Base-by-base conservation (phyloP, 2,113 vertebrate genomes). In the Setophaga petechia region DNA sequence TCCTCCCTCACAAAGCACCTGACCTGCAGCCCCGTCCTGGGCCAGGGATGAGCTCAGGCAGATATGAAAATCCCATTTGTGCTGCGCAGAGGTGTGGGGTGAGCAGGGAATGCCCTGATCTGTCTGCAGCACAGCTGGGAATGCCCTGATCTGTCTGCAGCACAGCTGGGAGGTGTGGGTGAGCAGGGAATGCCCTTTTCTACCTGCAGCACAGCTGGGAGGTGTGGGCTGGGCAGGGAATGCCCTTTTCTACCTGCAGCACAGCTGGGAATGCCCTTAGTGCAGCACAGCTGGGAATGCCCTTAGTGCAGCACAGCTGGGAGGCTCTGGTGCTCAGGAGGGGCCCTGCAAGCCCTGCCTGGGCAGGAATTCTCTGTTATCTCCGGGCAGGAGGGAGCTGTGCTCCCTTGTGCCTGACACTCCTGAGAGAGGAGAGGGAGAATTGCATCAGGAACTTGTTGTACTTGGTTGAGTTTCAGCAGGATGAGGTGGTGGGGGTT, bases 381-480 rank as follows among this genome's bases (percentile, higher is more conserved):
- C 55, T 0, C 19, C 12, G 7, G 37, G 33, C 41, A 41, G 73
- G 84, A 73, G 85, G 65, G 62, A 77, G 2, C 76, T 18, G 84
- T 80, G 82, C 87, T 74, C 11, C 89, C 91, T 23, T 2, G 82
- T 92, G 58, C 95, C 79, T 96, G 92, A 25, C 76, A 27, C 79
- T 37, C 4, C 9, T 23, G 27, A 30, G n/a, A 22, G 25, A 44
- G 28, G 22, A 75, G 49, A 22, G 14, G 55, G 68, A 55, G 61
- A 83, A 76, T 16, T 84, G 33, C 68, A 78, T 4, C 44, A 51
- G 66, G 43, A 51, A 44, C 73, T 62, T 16, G 69, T 67, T 49
- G 78, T 41, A 7, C 76, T 79, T 84, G 65, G 30, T 76, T 24
- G 54, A 35, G 27, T 78, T 84, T 58, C 67, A 88, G 65, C 37